Percentiles rank a stretch among this genome's conserved stretches.
Evolutionary conservation across 2,888 invertebrate genomes (phyloP).

Genomic region (Subacronicta megacephala): DNA sequence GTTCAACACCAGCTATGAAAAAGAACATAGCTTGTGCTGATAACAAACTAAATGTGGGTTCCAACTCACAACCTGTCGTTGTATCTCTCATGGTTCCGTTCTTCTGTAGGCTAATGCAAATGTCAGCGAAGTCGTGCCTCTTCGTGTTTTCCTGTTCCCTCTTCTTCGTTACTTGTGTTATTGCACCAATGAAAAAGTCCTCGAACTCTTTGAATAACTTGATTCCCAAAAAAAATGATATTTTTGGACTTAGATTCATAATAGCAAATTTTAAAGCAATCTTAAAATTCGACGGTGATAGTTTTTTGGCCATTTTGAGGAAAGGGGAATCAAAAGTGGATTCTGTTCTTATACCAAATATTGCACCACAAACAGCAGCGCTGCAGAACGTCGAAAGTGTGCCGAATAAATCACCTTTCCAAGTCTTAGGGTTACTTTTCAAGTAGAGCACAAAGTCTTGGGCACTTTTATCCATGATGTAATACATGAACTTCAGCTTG

Average conservation of each 20-base stretch:
- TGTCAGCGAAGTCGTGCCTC: conserved; percentile 73
- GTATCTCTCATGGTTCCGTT: conserved; percentile 65
- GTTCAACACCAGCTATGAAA: conserved; percentile 73
- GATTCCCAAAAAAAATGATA: conserved; percentile 58
- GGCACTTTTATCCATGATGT: conserved; percentile 70
- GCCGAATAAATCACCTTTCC: conserved; percentile 31
- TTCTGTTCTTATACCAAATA: conserved; percentile 75
- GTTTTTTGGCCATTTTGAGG: conserved; percentile 55
- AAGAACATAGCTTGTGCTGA: conserved; percentile 55
- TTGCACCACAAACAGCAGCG: conserved; percentile 68
- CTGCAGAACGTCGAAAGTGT: conserved; percentile 61
- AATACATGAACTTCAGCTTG: conserved; percentile 77
- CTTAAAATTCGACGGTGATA: conserved; percentile 41
- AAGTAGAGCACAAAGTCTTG: conserved; percentile 66
- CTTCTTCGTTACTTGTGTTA: conserved; percentile 61
- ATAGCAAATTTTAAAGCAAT: conserved; percentile 54
- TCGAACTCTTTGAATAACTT: conserved; percentile 67
- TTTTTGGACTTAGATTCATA: conserved; percentile 28
- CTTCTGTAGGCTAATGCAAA: conserved; percentile 68
- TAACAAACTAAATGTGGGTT: conserved; percentile 65
- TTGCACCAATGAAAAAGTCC: conserved; percentile 69
- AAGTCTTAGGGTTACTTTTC: conserved; percentile 59
- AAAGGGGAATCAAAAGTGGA: conserved; percentile 73
- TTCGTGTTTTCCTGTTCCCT: conserved; percentile 64
- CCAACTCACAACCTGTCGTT: conserved; percentile 64